A percentile compares a stretch with the other conserved stretches of the same genome.
Evolutionary conservation across 2,113 vertebrate genomes (phyloP).

Genomic region (Maylandia zebra): DNA sequence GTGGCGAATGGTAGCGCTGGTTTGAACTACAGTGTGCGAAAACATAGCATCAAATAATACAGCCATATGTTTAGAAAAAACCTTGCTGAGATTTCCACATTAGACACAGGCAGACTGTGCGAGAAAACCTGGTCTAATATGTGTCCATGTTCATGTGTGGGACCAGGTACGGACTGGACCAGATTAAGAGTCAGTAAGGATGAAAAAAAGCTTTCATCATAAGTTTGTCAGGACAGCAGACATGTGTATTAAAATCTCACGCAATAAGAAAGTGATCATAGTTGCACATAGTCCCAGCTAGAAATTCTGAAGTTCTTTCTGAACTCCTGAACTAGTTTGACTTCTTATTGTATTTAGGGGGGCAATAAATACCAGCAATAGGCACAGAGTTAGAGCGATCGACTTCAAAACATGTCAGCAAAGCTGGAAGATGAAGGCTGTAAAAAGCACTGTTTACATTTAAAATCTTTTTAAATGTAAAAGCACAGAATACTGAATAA

Average conservation of each 20-base stretch:
- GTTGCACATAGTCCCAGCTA: not conserved
- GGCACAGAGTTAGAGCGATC: not conserved
- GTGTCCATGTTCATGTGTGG: not conserved
- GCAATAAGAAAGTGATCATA: not conserved
- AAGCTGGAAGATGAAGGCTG: not conserved
- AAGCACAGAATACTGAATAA: not conserved
- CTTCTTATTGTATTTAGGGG: not conserved
- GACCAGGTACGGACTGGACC: not conserved
- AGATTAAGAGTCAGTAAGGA: not conserved
- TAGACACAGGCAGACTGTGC: not conserved
- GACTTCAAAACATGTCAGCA: not conserved
- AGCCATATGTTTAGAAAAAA: not conserved
- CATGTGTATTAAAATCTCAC: not conserved
- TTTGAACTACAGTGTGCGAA: not conserved
- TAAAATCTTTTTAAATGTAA: not conserved
- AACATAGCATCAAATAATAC: not conserved
- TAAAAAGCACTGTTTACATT: not conserved
- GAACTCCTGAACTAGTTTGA: not conserved
- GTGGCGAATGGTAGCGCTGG: not conserved
- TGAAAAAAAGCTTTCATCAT: not conserved
- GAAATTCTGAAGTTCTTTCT: not conserved
- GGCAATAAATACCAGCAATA: not conserved
- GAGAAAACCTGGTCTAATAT: not conserved
- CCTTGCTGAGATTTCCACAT: not conserved
- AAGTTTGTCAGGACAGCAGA: not conserved